phyloP scores from a whole-genome alignment of 2,797 vertebrate genomes.

The Semaprochilodus insignis region DNA sequence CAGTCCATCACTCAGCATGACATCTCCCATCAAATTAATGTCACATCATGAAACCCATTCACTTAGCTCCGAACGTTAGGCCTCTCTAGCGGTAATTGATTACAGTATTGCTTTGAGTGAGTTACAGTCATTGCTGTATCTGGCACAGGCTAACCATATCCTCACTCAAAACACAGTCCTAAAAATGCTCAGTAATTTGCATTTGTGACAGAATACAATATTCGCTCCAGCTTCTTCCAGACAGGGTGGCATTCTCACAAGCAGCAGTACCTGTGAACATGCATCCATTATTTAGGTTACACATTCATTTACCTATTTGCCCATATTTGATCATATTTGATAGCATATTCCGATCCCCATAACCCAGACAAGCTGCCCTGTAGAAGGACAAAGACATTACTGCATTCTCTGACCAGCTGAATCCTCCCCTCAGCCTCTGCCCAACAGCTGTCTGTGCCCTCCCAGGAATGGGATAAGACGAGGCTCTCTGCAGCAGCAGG shows the following conservation, averaged over 20 bases:
- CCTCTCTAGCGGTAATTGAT: background rate
- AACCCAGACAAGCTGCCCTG: background rate
- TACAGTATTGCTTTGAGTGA: background rate
- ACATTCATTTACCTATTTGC: background rate
- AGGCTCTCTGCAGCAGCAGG: constrained; percentile 30
- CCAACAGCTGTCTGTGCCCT: constrained; percentile 15
- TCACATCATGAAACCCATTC: background rate
- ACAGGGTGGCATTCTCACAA: background rate
- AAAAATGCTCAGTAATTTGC: constrained; percentile 8
- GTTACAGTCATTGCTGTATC: background rate
- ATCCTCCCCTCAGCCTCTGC: background rate
- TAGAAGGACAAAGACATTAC: background rate
- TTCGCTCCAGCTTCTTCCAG: no score
- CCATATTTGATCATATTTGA: background rate
- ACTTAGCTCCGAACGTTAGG: background rate
- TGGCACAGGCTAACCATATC: background rate
- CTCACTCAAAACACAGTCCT: background rate
- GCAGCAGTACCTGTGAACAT: background rate
- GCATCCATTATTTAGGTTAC: background rate
- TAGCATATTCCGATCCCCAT: background rate
- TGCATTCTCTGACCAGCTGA: background rate
- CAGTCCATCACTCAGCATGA: background rate
- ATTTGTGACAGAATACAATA: background rate
- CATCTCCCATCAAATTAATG: constrained; percentile 7
- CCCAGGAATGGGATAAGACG: constrained; percentile 17